Conservation (phyloP, 2,113 vertebrate species). For the Ranitomeya variabilis region DNA sequence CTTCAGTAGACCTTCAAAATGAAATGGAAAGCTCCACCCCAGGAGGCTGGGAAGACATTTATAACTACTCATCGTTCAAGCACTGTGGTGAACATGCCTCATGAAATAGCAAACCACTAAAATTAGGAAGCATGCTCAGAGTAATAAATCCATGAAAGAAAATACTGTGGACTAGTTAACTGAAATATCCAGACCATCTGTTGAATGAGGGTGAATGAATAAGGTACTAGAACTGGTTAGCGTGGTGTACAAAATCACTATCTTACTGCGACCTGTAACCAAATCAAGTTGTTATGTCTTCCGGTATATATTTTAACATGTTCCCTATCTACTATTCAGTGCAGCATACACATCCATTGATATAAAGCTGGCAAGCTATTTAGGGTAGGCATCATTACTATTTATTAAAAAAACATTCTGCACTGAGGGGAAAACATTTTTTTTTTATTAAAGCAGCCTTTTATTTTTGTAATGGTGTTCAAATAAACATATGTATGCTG, state of each 20-base stretch:
- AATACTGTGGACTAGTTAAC: constrained; percentile 63
- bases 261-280: not conserved
- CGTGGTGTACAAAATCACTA: constrained; percentile 25
- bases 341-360: not conserved
- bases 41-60: constrained; percentile 75
- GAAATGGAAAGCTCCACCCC: constrained; percentile 70
- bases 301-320: not conserved
- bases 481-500: constrained; percentile 71
- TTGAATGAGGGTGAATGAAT: constrained; percentile 71
- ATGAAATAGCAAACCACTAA: constrained; percentile 88
- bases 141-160: constrained; percentile 67
- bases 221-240: constrained; percentile 69
- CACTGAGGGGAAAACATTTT: not conserved
- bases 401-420: not conserved
- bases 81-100: constrained; percentile 75
- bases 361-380: not conserved
- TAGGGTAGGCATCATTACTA: constrained; percentile 53
- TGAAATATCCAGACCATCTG: constrained; percentile 64
- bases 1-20: constrained; percentile 69
- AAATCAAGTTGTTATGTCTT: not conserved
- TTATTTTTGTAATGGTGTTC: constrained; percentile 66
- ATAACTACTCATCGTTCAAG: constrained; percentile 74
- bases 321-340: not conserved
- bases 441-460: constrained; percentile 74
- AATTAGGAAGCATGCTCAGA: constrained; percentile 72